A percentile compares a stretch with the other conserved stretches of the same genome.
Evolutionary conservation across 2,797 vertebrate species (phyloP).

Genomic region (Peromyscus aztecus): DNA sequence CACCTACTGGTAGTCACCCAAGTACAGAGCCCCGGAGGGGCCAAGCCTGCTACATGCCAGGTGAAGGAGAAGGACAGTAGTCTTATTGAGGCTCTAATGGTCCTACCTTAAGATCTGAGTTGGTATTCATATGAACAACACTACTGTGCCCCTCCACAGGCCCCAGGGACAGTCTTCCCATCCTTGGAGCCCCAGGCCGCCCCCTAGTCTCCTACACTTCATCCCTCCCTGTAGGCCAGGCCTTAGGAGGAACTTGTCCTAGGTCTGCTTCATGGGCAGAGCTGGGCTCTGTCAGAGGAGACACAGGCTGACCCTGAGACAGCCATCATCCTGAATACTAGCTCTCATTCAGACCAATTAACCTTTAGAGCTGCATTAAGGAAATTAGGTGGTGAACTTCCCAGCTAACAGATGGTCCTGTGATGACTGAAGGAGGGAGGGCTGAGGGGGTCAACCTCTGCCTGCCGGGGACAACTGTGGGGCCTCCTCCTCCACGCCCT

Average conservation of each 20-base stretch:
- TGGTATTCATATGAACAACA: not conserved
- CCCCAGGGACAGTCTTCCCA: not conserved
- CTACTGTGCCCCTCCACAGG: not conserved
- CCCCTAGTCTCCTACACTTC: not conserved
- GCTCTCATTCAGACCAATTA: constrained; percentile 89
- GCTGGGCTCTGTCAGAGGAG: constrained; percentile 61
- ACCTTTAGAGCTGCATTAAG: constrained; percentile 89
- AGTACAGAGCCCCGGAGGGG: not conserved
- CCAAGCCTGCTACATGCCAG: not conserved
- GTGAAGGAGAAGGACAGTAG: not conserved
- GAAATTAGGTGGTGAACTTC: constrained; percentile 87
- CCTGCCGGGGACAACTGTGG: not conserved
- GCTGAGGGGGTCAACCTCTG: not conserved
- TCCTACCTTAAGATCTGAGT: not conserved
- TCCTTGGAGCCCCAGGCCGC: not conserved
- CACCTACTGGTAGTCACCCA: not conserved
- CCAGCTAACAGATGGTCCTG: constrained; percentile 84
- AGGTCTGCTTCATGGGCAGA: constrained; percentile 52
- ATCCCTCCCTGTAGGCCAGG: not conserved
- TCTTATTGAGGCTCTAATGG: not conserved
- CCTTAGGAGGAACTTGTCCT: constrained; percentile 52
- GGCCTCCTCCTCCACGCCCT: not conserved
- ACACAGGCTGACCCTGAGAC: constrained; percentile 81
- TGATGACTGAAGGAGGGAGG: not conserved
- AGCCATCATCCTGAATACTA: constrained; percentile 84